Percentiles rank a stretch among this genome's conserved stretches.
phyloP scores from a whole-genome alignment of 1,140 invertebrate genomes.

The Temnothorax nylanderi region DNA sequence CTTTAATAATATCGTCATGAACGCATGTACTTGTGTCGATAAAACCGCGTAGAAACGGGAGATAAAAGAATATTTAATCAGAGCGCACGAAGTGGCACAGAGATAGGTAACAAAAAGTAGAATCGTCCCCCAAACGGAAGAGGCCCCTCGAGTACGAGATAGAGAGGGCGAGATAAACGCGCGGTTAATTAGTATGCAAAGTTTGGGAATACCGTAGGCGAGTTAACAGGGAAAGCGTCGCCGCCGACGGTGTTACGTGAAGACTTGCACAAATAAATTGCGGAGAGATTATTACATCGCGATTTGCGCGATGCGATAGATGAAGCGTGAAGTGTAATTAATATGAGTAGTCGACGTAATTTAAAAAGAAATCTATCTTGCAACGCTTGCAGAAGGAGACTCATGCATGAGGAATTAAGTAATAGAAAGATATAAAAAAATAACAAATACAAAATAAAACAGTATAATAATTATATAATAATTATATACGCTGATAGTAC shows the following conservation, averaged over 20 bases:
- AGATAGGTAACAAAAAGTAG: constrained; percentile 47
- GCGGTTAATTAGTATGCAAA: constrained; percentile 63
- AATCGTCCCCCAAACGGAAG: constrained; percentile 37
- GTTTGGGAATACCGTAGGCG: not conserved
- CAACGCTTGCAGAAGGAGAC: not conserved
- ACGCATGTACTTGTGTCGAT: constrained; percentile 41
- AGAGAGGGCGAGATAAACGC: constrained; percentile 44
- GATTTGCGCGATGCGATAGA: not conserved
- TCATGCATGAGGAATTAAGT: not conserved
- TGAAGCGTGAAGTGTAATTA: constrained; percentile 16
- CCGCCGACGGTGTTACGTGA: not conserved
- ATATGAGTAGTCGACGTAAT: not conserved
- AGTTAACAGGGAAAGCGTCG: constrained; percentile 20
- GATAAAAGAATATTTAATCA: constrained; percentile 64
- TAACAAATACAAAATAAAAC: not conserved
- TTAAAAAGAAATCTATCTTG: not conserved
- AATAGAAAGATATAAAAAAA: not conserved
- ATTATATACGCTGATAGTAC: not conserved
- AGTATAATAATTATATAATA: not conserved
- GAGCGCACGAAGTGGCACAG: constrained; percentile 18
- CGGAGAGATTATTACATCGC: not conserved
- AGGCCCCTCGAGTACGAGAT: constrained; percentile 46
- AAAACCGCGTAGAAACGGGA: constrained; percentile 11
- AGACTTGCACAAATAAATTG: constrained; percentile 27
- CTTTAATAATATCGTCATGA: constrained; percentile 27